phyloP scores from a whole-genome alignment of 2,888 invertebrate genomes.

The Serrognathus titanus region DNA sequence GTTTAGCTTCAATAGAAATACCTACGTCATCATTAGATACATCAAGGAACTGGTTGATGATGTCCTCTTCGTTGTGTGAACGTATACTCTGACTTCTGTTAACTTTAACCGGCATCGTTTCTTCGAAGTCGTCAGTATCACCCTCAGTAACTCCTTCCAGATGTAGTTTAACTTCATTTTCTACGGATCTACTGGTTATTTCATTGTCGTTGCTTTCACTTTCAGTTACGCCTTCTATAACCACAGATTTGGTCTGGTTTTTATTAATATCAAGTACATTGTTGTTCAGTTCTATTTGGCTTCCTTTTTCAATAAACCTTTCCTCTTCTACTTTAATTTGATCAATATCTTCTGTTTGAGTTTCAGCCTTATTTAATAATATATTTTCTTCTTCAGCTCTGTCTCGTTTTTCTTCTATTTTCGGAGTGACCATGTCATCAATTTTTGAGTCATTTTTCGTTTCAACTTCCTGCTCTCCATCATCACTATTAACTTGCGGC shows the following conservation, averaged over 20 bases:
- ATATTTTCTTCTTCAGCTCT: not conserved
- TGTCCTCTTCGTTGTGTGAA: constrained; percentile 29
- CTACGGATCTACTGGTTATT: not conserved
- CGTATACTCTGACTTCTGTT: constrained; percentile 17
- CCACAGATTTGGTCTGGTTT: not conserved
- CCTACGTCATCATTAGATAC: constrained; percentile 40
- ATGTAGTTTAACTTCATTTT: not conserved
- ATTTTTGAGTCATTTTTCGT: not conserved
- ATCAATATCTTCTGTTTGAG: not conserved
- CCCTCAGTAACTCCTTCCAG: constrained; percentile 16
- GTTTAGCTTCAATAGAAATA: constrained; percentile 8
- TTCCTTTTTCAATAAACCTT: not conserved
- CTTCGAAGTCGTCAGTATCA: constrained; percentile 13
- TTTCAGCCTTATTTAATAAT: not conserved
- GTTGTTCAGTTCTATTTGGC: not conserved
- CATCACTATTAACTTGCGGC: not conserved
- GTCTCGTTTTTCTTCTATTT: not conserved
- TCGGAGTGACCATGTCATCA: no score
- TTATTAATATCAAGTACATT: not conserved
- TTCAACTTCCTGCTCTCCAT: not conserved
- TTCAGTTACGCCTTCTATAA: constrained; percentile 15
- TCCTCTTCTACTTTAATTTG: not conserved
- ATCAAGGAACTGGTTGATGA: constrained; percentile 40
- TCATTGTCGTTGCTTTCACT: constrained; percentile 15
- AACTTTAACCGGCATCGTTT: constrained; percentile 5